These are phyloP conservation scores for Coenonympha glycerion DNA, from an alignment of 2,888 invertebrate genomes.

Conservation along the genomic window DNA sequence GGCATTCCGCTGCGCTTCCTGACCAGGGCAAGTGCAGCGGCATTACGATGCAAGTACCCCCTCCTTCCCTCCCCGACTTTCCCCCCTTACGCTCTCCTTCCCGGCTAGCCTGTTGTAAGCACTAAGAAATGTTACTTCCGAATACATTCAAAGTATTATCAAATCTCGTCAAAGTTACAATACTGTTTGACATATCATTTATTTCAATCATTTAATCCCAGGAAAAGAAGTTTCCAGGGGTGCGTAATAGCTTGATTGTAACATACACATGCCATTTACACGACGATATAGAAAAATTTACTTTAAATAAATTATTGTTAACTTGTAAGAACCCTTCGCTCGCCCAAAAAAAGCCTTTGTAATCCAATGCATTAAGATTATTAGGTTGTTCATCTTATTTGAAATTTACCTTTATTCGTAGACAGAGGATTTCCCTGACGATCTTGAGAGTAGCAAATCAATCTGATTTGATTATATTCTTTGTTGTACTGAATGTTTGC, in stretches of 20 bases:
- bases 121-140: conserved; percentile 46
- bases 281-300: neutral
- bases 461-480: conserved; percentile 27
- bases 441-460: conserved; percentile 24
- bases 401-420: conserved; percentile 41
- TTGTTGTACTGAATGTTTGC: neutral
- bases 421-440: conserved; percentile 21
- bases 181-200: too few species aligned
- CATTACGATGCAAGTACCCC: conserved; percentile 68
- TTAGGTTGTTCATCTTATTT: conserved; percentile 58
- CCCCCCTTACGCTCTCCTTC: conserved; percentile 33
- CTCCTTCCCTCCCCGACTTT: conserved; percentile 34
- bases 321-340: conserved; percentile 7
- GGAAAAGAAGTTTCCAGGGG: too few species aligned
- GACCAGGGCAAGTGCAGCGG: conserved; percentile 73
- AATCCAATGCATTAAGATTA: conserved; percentile 68
- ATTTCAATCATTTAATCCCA: too few species aligned
- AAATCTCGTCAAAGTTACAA: too few species aligned
- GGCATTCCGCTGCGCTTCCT: conserved; percentile 76
- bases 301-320: conserved; percentile 9
- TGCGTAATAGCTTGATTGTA: too few species aligned
- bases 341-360: conserved; percentile 41
- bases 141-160: too few species aligned
- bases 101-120: conserved; percentile 34
- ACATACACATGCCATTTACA: too few species aligned